Percentiles rank a stretch among this genome's conserved stretches.
Evolutionary conservation across 2,888 invertebrate genomes (phyloP).

Genomic region (Chalcosyrphus nemorum): DNA sequence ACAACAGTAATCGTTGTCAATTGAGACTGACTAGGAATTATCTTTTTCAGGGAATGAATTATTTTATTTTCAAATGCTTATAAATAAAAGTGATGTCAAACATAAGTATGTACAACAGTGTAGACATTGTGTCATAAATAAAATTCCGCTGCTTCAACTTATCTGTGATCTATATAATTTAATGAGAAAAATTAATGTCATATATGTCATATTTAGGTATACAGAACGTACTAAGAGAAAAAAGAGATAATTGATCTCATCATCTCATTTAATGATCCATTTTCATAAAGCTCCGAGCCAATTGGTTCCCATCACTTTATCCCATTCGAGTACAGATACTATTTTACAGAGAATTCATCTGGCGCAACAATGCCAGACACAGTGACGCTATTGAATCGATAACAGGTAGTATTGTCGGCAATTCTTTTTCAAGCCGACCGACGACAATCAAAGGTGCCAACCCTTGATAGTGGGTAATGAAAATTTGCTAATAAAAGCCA

Average conservation of each 20-base stretch:
- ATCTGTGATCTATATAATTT: not conserved
- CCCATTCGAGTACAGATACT: too few relatives aligned
- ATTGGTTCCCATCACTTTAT: conserved; percentile 20
- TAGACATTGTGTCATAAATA: not conserved
- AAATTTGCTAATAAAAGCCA: conserved; percentile 69
- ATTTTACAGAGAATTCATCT: conserved; percentile 44
- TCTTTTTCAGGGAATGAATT: not conserved
- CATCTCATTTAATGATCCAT: too few relatives aligned
- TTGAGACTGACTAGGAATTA: conserved; percentile 1
- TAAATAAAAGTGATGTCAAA: not conserved
- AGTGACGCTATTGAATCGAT: conserved; percentile 57
- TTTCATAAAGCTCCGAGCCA: not conserved
- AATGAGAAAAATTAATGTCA: not conserved
- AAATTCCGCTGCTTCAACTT: not conserved
- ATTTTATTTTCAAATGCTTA: not conserved
- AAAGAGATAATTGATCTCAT: not conserved
- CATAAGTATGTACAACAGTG: not conserved
- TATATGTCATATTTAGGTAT: too few relatives aligned
- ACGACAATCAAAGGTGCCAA: conserved; percentile 55
- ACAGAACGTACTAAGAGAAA: not conserved
- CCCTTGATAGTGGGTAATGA: conserved; percentile 45
- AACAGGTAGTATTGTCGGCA: conserved; percentile 56
- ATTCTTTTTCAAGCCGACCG: conserved; percentile 30
- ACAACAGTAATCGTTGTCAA: not conserved
- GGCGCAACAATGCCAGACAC: conserved; percentile 47